These are phyloP conservation scores for Neoscelio sp. DNA, from an alignment of 2,888 invertebrate species.

Conservation along the genomic window DNA sequence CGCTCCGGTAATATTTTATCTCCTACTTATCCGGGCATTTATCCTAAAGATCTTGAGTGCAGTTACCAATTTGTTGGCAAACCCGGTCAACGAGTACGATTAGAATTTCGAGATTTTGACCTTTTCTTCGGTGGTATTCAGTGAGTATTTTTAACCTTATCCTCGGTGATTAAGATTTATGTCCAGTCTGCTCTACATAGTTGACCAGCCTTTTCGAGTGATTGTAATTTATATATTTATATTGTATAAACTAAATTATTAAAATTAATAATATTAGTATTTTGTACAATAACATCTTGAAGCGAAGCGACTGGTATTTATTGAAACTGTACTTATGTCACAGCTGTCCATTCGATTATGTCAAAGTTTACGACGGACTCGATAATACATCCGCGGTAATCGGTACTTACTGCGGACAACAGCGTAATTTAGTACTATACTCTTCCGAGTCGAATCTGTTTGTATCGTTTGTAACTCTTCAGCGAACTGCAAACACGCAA, in stretches of 20 bases:
- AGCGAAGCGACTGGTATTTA: too few relatives aligned
- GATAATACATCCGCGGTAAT: constrained; percentile 95
- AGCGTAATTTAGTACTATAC: constrained; percentile 97
- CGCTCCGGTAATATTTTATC: constrained; percentile 95
- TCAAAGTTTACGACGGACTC: constrained; percentile 97
- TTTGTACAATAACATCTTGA: too few relatives aligned
- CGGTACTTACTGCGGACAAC: constrained; percentile 98
- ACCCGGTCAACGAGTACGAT: constrained; percentile 94
- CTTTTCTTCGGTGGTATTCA: constrained; percentile 99
- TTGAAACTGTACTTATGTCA: constrained; percentile 70
- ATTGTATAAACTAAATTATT: too few relatives aligned
- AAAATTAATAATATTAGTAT: too few relatives aligned
- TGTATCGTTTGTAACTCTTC: constrained; percentile 95
- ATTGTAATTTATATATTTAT: neutral
- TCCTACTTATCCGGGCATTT: constrained; percentile 99
- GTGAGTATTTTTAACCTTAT: constrained; percentile 86
- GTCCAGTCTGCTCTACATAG: constrained; percentile 6
- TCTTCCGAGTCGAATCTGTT: constrained; percentile 96
- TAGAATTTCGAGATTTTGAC: constrained; percentile 99
- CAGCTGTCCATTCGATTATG: constrained; percentile 99
- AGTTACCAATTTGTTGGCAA: constrained; percentile 96
- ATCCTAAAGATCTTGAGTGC: constrained; percentile 98
- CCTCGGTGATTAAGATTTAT: constrained; percentile 2
- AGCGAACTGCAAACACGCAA: constrained; percentile 96
- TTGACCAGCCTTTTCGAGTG: neutral